Conservation (phyloP, 1,140 invertebrate species). For the Drosophila equinoxialis region DNA sequence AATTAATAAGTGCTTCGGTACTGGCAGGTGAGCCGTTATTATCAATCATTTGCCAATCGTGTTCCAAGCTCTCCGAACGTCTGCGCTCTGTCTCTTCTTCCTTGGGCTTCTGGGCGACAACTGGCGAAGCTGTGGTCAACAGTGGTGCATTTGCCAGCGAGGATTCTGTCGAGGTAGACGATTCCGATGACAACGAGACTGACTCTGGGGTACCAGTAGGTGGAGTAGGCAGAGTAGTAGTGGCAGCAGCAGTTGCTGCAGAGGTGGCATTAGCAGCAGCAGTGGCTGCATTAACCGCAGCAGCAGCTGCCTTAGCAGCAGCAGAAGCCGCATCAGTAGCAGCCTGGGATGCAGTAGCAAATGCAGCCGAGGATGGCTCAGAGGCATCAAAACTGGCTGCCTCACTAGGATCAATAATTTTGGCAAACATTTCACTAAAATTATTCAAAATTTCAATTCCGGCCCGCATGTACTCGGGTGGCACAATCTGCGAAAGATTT, state of each 20-base stretch:
- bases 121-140: conserved; percentile 1
- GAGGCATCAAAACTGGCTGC: conserved; percentile 1
- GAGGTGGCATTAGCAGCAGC: conserved; percentile 25
- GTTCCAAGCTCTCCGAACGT: conserved; percentile 62
- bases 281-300: conserved; percentile 3
- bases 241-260: neutral
- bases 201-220: neutral
- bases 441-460: conserved; percentile 77
- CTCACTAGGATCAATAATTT: conserved; percentile 76
- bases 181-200: neutral
- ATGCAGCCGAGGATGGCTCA: conserved; percentile 23
- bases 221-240: conserved; percentile 3
- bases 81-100: conserved; percentile 25
- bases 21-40: conserved; percentile 41
- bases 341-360: conserved; percentile 20
- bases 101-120: neutral
- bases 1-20: conserved; percentile 56
- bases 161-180: conserved; percentile 18
- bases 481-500: conserved; percentile 63
- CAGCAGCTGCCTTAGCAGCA: conserved; percentile 26
- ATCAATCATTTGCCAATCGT: conserved; percentile 74
- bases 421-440: conserved; percentile 80
- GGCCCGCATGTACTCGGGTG: conserved; percentile 73
- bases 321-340: conserved; percentile 26
- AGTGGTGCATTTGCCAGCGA: conserved; percentile 25